Conservation (phyloP, 2,113 vertebrate species). For the Poicephalus gulielmi region DNA sequence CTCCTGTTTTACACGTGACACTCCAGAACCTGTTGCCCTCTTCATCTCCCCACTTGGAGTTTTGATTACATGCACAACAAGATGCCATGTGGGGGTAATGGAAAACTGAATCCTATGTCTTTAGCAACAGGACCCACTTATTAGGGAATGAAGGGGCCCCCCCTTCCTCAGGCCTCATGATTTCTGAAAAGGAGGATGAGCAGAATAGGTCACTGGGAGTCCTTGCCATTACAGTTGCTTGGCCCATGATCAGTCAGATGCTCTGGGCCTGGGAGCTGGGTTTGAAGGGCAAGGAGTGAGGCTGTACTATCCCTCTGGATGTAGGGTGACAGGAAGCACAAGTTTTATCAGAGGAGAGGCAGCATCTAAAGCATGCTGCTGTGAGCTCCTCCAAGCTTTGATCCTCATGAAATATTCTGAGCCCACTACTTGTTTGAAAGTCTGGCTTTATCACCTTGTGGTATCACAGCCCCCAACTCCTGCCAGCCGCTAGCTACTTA, state of each 20-base stretch:
- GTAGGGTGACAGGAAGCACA: not conserved
- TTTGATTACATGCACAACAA: not conserved
- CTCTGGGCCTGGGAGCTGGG: not conserved
- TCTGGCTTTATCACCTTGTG: not conserved
- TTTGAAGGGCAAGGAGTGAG: not conserved
- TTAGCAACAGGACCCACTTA: not conserved
- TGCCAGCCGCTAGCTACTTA: not conserved
- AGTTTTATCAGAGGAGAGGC: not conserved
- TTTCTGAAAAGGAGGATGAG: not conserved
- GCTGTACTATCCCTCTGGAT: not conserved
- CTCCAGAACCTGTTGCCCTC: not conserved
- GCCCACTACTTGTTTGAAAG: not conserved
- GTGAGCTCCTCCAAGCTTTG: not conserved
- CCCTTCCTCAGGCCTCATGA: accelerated
- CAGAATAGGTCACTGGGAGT: not conserved
- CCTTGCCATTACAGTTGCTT: not conserved
- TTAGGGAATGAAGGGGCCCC: not conserved
- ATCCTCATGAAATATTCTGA: not conserved
- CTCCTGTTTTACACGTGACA: not conserved
- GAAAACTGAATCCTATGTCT: not conserved
- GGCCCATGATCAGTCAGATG: not conserved
- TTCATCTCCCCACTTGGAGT: not conserved
- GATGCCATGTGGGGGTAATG: not conserved
- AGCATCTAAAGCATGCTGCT: not conserved
- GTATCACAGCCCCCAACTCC: not conserved